Percentiles rank a stretch among this genome's conserved stretches.
phyloP scores from a whole-genome alignment of 2,797 vertebrate genomes.

The Amblyraja radiata region DNA sequence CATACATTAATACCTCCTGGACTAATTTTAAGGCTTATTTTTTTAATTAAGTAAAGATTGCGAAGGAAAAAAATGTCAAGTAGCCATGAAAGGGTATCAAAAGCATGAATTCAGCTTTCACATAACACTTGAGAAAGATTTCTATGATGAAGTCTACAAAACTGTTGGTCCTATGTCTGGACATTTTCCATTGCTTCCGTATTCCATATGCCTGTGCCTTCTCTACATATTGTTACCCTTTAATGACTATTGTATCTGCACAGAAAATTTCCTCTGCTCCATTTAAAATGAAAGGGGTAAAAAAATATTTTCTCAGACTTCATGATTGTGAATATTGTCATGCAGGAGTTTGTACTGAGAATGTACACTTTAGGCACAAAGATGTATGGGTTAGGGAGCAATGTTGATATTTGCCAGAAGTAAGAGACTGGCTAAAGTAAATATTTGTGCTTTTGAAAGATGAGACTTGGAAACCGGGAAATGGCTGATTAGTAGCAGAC shows the following conservation, averaged over 20 bases:
- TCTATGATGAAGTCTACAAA: not conserved
- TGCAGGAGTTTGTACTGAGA: not conserved
- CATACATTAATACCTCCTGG: not conserved
- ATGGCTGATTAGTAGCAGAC: too few relatives aligned
- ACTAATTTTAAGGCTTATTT: not conserved
- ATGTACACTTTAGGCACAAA: not conserved
- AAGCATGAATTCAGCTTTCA: not conserved
- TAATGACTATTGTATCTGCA: not conserved
- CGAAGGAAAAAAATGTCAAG: not conserved
- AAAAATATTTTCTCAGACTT: not conserved
- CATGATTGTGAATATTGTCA: not conserved
- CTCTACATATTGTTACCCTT: not conserved
- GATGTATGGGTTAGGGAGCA: not conserved
- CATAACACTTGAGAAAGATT: not conserved
- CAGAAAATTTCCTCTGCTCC: not conserved
- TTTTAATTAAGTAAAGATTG: not conserved
- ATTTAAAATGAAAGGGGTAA: not conserved
- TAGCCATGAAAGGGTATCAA: not conserved
- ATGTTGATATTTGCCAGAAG: not conserved
- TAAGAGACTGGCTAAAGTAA: not conserved
- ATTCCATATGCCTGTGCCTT: not conserved
- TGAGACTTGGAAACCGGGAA: too few relatives aligned
- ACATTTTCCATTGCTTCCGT: not conserved
- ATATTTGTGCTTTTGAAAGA: too few relatives aligned
- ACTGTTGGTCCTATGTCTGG: not conserved